Evolutionary conservation across 2,888 invertebrate species (phyloP), one percentile per base, ranked within the genome.

Genomic region (Tryphoninae sp.): DNA sequence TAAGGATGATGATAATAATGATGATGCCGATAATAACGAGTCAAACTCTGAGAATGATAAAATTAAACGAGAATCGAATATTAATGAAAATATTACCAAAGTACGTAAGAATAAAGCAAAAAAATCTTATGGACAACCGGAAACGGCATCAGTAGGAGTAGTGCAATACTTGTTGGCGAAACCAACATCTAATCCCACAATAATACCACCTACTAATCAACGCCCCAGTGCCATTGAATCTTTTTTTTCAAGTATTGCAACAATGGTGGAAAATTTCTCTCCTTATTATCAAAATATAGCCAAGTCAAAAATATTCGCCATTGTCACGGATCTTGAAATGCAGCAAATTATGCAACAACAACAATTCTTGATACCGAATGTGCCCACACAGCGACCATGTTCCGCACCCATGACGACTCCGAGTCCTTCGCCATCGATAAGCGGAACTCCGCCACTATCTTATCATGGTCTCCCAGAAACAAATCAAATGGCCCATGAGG

Each of bases 201-300:
- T 8, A 19, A n/a, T 23, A 42, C 33, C 51, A 64, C 49, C 19
- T 2, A 64, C 8, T 62, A 19, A 64, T 51, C 51, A 73, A 62
- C 33, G 33, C 4, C 23, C 55, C 33, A 58, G 7, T 49, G 53
- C 61, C 40, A 62, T 74, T 26, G 74, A 79, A 23, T 55, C 61
- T 3, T 75, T 79, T 33, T 75, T 79, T 58, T 40, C 74, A 9
- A 67, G 74, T 65, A 68, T 79, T 11, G 74, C 79, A 49, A 13
- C 74, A 19, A 80, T 71, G 1, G 69, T 82, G 1, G 71, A 80
- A 33, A 59, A n/a, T 19, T 82, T 80, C 53, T 75, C 69, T 71
- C 67, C 71, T 1, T 82, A 75, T 40, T 78, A 80, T 71, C 67
- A 78, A 65, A 82, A 80, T 11, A 65, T 82, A 75, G 75, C 79